Base-by-base conservation (phyloP, 2,888 invertebrate genomes). In the Apotomis betuletana region DNA sequence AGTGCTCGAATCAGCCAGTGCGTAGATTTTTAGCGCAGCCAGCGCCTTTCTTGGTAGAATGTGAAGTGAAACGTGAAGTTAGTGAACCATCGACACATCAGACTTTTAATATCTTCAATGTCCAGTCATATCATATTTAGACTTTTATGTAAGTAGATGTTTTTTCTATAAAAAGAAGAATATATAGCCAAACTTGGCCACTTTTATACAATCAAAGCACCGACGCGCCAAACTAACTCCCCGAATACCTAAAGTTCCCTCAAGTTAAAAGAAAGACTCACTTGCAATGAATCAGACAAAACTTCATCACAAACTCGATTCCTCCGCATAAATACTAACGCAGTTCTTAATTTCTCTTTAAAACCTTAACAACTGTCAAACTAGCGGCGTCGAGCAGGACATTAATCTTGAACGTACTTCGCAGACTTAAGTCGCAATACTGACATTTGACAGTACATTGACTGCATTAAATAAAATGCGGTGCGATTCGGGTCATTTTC, bases 321-420 rank as follows among this genome's bases (percentile, higher is more conserved):
- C 15, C 57, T 36, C n/a, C 57, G 57, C 71, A 71, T 71, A 61
- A 61, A 67, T 71, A 71, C 60, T 49, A 51, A 64, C 61, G 57
- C 61, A 61, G 71, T 71, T 71, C 67, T 67, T 71, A 71, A 71
- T 71, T 71, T 71, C 71, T 67, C 61, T 67, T 71, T 71, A 67
- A 69, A 71, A 71, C 71, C 71, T 71, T 71, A 67, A 71, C 71
- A 71, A 71, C 71, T 71, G 71, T 71, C 71, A 71, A 71, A 67
- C 61, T 71, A 62, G 71, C 67, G 49, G 44, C 49, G 36, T 57
- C 67, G 13, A 60, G 61, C 71, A 55, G 57, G 61, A 57, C 71
- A 71, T 71, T 71, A 67, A 71, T 71, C 71, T 71, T 71, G 60
- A 41, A 65, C 54, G 65, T 70, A 70, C 65, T 70, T 65, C 44